phyloP scores from a whole-genome alignment of 2,797 vertebrate genomes.

The Characodon lateralis region DNA sequence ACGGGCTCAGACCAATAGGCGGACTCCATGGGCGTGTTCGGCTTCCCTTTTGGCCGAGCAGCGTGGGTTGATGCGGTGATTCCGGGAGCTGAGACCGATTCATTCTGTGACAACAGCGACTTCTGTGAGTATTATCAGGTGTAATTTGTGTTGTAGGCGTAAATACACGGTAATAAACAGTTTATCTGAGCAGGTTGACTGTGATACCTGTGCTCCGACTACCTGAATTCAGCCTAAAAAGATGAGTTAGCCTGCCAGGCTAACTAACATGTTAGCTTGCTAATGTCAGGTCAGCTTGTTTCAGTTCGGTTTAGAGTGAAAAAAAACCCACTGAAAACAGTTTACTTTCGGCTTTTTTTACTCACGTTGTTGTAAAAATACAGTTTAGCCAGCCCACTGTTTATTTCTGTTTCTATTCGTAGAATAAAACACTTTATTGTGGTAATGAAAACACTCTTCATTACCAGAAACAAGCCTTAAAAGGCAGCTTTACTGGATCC shows the following conservation, averaged over 20 bases:
- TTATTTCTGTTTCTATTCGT: neutral
- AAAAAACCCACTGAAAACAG: neutral
- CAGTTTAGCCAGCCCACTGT: neutral
- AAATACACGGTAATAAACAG: neutral
- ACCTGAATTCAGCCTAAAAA: neutral
- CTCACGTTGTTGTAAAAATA: neutral
- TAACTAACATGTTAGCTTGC: slow-evolving; percentile 46
- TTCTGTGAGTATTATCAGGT: slow-evolving; percentile 67
- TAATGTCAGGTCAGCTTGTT: slow-evolving; percentile 47
- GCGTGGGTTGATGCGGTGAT: slow-evolving; percentile 63
- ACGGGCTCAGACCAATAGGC: slow-evolving; percentile 52
- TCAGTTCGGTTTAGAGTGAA: neutral
- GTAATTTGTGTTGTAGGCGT: rapidly evolving
- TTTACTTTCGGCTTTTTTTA: neutral
- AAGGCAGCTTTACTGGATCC: neutral
- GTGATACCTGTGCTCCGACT: neutral
- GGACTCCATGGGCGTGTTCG: slow-evolving; percentile 29
- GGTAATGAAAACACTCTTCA: no score
- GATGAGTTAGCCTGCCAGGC: slow-evolving; percentile 21
- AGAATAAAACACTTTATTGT: neutral
- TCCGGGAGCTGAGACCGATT: slow-evolving; percentile 33
- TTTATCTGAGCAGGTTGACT: neutral
- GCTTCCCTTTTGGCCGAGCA: slow-evolving; percentile 45
- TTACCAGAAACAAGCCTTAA: neutral
- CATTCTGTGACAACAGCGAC: slow-evolving; percentile 41